Conservation (phyloP, 1,140 invertebrate species). For the Lordiphosa stackelbergi region DNA sequence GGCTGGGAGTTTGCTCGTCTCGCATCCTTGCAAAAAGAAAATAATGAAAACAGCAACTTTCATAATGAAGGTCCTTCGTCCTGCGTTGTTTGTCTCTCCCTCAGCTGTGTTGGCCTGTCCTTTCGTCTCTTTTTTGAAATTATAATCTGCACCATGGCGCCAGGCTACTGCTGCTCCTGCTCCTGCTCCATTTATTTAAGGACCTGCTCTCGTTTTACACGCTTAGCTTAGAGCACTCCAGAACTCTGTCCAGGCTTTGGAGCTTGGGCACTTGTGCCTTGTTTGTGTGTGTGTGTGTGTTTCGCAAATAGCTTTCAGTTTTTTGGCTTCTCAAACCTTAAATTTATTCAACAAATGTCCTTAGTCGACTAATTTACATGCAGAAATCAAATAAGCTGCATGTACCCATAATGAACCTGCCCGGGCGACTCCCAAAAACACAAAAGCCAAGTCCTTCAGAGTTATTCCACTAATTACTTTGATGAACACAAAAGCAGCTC, state of each 20-base stretch:
- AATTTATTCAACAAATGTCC: slow-evolving; percentile 71
- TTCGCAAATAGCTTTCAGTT: slow-evolving; percentile 52
- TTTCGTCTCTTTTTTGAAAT: slow-evolving; percentile 74
- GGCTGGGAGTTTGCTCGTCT: slow-evolving; percentile 20
- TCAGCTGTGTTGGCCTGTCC: slow-evolving; percentile 34
- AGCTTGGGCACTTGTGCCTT: slow-evolving; percentile 23
- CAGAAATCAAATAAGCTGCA: slow-evolving; percentile 70
- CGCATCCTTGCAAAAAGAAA: slow-evolving; percentile 44
- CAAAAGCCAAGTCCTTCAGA: slow-evolving; percentile 52
- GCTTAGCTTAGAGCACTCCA: slow-evolving; percentile 49
- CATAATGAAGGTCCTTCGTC: slow-evolving; percentile 65
- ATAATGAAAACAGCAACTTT: slow-evolving; percentile 76
- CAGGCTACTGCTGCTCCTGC: slow-evolving; percentile 3
- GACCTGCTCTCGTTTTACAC: slow-evolving; percentile 65
- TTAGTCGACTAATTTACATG: slow-evolving; percentile 70
- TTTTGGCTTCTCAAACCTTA: slow-evolving; percentile 49
- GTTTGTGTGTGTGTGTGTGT: slow-evolving; percentile 10
- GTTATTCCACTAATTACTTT: slow-evolving; percentile 70
- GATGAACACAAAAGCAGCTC: slow-evolving; percentile 67
- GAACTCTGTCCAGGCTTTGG: slow-evolving; percentile 12
- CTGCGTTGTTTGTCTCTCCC: slow-evolving; percentile 10
- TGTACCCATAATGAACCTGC: slow-evolving; percentile 59
- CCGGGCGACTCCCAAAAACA: slow-evolving; percentile 7
- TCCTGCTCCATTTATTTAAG: slow-evolving; percentile 57
- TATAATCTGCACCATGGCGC: slow-evolving; percentile 73